Base-by-base conservation (phyloP, 1,140 invertebrate genomes). In the Heliconius melpomene region DNA sequence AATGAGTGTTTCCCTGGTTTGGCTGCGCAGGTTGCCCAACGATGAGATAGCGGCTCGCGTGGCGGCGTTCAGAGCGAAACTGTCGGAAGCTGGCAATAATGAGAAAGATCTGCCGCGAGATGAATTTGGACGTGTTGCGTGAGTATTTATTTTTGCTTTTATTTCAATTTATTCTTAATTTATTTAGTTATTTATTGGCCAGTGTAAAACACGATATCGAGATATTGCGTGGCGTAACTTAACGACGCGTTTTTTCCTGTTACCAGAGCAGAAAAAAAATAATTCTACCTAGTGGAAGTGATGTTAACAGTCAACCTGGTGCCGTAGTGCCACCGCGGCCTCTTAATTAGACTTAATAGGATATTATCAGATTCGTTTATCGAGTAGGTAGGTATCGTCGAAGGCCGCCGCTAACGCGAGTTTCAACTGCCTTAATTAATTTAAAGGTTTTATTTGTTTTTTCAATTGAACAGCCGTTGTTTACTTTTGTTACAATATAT, bases 11-110 rank as follows among this genome's bases (percentile, higher is more conserved):
- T 94, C 92, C 20, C 79, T 93, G 89, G 91, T 94, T 54, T 92
- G 90, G 91, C 85, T 95, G 84, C 95, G 89, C 87, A 98, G 98
- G 89, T 97, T 97, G 91, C 95, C 96, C 70, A 95, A 96, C 86
- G 97, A 97, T 86, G 97, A 98, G 89, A 97, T 98, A 82, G 96
- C 97, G 82, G 95, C 96, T 84, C 98, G 98, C 86, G 97, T 99
- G 66, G 96, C 96, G 38, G 96, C 96, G 70, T 98, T 97, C 93
- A 95, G 98, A 40, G 96, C 96, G 87, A 97, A 97, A 95, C 95
- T 98, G 83, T 96, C 97, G 88, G 96, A 96, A 78, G 95, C 96
- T 84, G 88, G 91, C 70, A 95, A 94, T 86, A 89, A 94, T 82
- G 95, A 94, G 26, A 94, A 93, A 86, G 94, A 29, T 87, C 88